A percentile compares a stretch with the other conserved stretches of the same genome.
These are phyloP conservation scores for Antheraea mylitta DNA, from an alignment of 1,140 invertebrate species.

Conservation along the genomic window DNA sequence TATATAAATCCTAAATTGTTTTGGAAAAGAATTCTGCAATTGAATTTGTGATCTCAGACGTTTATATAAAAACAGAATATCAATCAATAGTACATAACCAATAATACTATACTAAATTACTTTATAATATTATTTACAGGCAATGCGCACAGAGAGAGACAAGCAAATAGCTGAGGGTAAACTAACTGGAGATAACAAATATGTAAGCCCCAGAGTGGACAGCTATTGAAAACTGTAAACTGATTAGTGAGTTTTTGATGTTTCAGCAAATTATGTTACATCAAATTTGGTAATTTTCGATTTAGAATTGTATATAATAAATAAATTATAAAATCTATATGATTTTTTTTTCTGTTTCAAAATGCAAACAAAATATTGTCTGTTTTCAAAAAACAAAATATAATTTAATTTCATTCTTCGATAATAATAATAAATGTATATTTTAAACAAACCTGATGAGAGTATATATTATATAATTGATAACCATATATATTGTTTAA, in stretches of 20 bases:
- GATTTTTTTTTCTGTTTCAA: background rate
- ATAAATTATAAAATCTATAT: background rate
- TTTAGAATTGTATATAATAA: conserved; percentile 12
- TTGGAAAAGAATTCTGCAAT: no score
- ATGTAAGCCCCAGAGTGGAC: conserved; percentile 56
- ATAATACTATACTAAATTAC: no score
- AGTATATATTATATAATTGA: no score
- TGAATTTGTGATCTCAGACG: no score
- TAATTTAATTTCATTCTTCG: no score
- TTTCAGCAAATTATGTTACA: background rate
- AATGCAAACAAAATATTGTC: background rate
- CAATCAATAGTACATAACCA: no score
- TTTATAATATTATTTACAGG: conserved; percentile 15
- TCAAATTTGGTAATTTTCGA: background rate
- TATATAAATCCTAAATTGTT: no score
- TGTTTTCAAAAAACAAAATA: no score
- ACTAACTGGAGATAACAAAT: conserved; percentile 63
- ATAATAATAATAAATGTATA: no score
- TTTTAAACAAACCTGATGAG: no score
- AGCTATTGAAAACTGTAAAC: conserved; percentile 45
- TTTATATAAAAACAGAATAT: no score
- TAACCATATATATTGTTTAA: no score
- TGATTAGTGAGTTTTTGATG: background rate
- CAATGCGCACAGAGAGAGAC: conserved; percentile 23
- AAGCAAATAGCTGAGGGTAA: conserved; percentile 42